Base-by-base conservation (phyloP, 2,888 invertebrate genomes). In the Ophion ventricosus region DNA sequence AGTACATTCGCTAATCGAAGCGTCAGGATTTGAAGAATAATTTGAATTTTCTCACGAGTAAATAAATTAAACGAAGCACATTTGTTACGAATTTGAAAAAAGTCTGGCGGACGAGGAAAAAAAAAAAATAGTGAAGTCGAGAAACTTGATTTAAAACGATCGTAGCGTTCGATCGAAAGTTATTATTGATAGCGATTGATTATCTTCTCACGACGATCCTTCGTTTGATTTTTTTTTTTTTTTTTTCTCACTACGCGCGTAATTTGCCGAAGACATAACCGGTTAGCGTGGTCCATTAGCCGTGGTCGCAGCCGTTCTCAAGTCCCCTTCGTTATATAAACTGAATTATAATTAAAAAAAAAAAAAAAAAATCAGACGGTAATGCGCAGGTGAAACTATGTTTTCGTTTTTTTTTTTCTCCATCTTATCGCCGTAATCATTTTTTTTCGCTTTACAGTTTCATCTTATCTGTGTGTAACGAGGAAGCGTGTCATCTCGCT, bases 261-360 rank as follows among this genome's bases (percentile, higher is more conserved):
- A 49, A 40, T 56, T 49, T 23, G 26, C 69, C 23, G 35, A 43
- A 40, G 74, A 78, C 43, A 61, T 56, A 74, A 78, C 69, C 35
- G 10, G 17, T 25, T 59, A n/a, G 43, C 29, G 63, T 72, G 79
- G 59, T 75, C 79, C 75, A 79, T 83, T 79, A 73, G 29, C 79
- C 79, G 79, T 75, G 70, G 75, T 80, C 79, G 80, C 40, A 75
- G 70, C 26, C 75, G 56, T 40, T 54, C 59, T 35, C 40, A 56
- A 25, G 10, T 63, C 57, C 29, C 69, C 49, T 66, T 23, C 23
- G 75, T 83, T 80, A 76, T 35, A 72, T 75, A 79, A 83, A 76
- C 11, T 25, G 54, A 26, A 49, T 49, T 49, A 35, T 49, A 20
- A 78, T 77, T 26, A 77, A 67, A 8, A 77, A 43, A 77, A 67